phyloP scores from a whole-genome alignment of 2,888 invertebrate genomes.

The Spilosoma lubricipeda region DNA sequence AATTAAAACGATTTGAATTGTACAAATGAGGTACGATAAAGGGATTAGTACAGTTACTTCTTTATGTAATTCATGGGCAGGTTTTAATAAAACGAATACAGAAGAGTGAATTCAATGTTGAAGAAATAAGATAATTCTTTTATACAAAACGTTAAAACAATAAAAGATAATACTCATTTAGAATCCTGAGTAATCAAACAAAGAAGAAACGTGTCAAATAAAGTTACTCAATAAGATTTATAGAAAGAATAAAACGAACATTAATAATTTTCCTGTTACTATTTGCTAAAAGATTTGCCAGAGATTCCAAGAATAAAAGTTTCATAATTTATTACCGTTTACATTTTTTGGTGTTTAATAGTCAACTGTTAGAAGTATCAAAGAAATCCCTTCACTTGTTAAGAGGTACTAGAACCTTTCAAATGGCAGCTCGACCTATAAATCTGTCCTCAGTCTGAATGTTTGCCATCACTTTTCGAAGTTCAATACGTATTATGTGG shows the following conservation, averaged over 20 bases:
- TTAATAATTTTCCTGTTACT: constrained; percentile 11
- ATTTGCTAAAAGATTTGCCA: constrained; percentile 19
- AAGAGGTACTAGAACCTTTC: constrained; percentile 36
- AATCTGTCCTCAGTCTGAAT: constrained; percentile 32
- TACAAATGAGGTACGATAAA: not conserved
- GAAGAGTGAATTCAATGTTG: not conserved
- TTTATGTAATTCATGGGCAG: not conserved
- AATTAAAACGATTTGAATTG: not conserved
- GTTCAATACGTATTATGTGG: constrained; percentile 24
- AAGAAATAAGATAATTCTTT: not conserved
- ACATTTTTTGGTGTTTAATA: constrained; percentile 9
- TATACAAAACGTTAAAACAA: not conserved
- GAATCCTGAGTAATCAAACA: not conserved
- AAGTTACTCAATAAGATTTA: constrained; percentile 8
- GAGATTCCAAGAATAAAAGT: constrained; percentile 17
- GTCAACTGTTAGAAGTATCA: constrained; percentile 16
- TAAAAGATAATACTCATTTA: not conserved
- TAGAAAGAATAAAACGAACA: constrained; percentile 6
- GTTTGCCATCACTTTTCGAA: constrained; percentile 33
- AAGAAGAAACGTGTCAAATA: constrained; percentile 5
- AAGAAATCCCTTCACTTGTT: constrained; percentile 17
- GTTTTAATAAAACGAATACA: not conserved
- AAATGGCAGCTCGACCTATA: constrained; percentile 40
- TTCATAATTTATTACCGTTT: constrained; percentile 14
- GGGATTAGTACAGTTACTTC: not conserved